Percentiles rank a stretch among this genome's conserved stretches.
Conservation (phyloP, 2,113 vertebrate genomes). For the Columbina picui region DNA sequence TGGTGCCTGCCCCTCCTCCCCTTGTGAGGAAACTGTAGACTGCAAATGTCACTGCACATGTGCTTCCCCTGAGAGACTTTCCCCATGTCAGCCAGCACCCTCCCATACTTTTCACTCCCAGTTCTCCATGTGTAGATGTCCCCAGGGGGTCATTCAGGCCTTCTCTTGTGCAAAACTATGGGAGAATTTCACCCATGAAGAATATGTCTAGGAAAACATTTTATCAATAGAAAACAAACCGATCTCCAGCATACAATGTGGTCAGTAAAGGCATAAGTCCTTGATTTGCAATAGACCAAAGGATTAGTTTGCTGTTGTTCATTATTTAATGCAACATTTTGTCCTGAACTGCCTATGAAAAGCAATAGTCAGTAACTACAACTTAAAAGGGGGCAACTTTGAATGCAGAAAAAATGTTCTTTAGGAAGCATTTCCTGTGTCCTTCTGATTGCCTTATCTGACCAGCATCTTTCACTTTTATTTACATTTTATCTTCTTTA, state of each 20-base stretch:
- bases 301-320: not conserved
- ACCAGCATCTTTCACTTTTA: slow-evolving; percentile 64
- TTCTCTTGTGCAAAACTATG: not conserved
- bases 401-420: not conserved
- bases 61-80: not conserved
- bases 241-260: not conserved
- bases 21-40: too few relatives aligned
- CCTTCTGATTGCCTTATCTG: slow-evolving; percentile 53
- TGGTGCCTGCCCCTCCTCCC: too few relatives aligned
- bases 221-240: not conserved
- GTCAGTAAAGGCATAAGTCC: not conserved
- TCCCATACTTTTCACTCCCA: not conserved
- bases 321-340: slow-evolving; percentile 42
- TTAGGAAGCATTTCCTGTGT: slow-evolving; percentile 66
- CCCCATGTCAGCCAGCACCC: accelerated
- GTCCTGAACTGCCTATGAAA: not conserved
- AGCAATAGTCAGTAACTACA: not conserved
- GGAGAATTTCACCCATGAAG: not conserved
- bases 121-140: accelerated
- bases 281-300: not conserved
- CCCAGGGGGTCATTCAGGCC: not conserved
- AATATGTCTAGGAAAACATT: not conserved
- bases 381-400: slow-evolving; percentile 29
- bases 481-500: slow-evolving; percentile 75
- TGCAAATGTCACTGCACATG: not conserved